These are phyloP conservation scores for Ondatra zibethicus DNA, from an alignment of 2,113 vertebrate genomes.

Conservation along the genomic window DNA sequence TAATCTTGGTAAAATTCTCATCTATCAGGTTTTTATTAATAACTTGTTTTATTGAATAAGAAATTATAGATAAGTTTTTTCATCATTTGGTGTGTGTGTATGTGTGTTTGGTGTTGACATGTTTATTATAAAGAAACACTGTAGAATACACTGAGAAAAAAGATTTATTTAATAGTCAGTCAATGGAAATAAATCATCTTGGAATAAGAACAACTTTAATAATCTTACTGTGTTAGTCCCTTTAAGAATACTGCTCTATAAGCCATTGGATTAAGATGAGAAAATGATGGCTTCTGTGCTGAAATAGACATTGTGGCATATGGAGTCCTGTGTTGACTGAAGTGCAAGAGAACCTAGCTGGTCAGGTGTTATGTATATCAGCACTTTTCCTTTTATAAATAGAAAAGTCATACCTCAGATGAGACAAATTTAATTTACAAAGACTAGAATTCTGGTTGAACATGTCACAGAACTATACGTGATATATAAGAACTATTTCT, in stretches of 20 bases:
- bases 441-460: background rate
- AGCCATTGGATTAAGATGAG: background rate
- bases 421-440: background rate
- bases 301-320: background rate
- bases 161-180: background rate
- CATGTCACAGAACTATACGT: background rate
- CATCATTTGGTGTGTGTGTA: background rate
- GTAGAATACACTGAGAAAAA: background rate
- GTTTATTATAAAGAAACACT: background rate
- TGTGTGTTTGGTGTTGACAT: background rate
- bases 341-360: background rate
- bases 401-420: background rate
- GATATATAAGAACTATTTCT: background rate
- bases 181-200: background rate
- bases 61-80: background rate
- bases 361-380: background rate
- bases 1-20: background rate
- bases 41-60: background rate
- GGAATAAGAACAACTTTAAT: background rate
- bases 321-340: too few species aligned
- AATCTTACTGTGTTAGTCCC: background rate
- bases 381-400: background rate
- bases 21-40: background rate
- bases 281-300: background rate
- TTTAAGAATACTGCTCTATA: background rate